Percentiles rank a stretch among this genome's conserved stretches.
phyloP scores from a whole-genome alignment of 2,888 invertebrate species.

The Drosophila neutralis region DNA sequence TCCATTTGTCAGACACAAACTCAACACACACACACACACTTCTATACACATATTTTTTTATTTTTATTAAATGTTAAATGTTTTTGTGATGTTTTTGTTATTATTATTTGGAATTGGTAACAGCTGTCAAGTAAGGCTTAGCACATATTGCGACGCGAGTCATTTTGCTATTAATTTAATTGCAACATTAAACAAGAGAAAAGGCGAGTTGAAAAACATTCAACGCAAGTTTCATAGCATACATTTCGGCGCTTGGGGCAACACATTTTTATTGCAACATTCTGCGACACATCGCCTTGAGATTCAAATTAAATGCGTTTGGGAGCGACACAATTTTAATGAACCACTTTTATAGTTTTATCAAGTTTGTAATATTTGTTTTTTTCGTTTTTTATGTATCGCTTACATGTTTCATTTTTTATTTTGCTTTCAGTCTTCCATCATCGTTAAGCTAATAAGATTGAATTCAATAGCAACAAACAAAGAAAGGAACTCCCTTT shows the following conservation, averaged over 20 bases:
- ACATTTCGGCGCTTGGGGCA: slow-evolving; percentile 18
- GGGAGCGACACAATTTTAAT: neutral
- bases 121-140: slow-evolving; percentile 36
- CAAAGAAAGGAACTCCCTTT: neutral
- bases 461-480: neutral
- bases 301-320: slow-evolving; percentile 6
- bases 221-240: slow-evolving; percentile 12
- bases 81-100: neutral
- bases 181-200: neutral
- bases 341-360: slow-evolving; percentile 2
- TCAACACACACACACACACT: slow-evolving; percentile 1
- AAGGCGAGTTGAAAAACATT: slow-evolving; percentile 1
- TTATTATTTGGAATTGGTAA: slow-evolving; percentile 12
- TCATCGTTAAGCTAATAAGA: neutral
- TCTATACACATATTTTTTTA: neutral
- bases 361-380: neutral
- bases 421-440: neutral
- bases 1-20: slow-evolving; percentile 21
- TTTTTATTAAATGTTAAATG: neutral
- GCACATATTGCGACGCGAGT: neutral
- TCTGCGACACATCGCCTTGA: slow-evolving; percentile 3
- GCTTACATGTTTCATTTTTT: neutral
- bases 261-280: slow-evolving; percentile 2
- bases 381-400: neutral
- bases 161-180: slow-evolving; percentile 12